Evolutionary conservation across 2,113 vertebrate species (phyloP).

Genomic region (Forbesichthys agassizii): DNA sequence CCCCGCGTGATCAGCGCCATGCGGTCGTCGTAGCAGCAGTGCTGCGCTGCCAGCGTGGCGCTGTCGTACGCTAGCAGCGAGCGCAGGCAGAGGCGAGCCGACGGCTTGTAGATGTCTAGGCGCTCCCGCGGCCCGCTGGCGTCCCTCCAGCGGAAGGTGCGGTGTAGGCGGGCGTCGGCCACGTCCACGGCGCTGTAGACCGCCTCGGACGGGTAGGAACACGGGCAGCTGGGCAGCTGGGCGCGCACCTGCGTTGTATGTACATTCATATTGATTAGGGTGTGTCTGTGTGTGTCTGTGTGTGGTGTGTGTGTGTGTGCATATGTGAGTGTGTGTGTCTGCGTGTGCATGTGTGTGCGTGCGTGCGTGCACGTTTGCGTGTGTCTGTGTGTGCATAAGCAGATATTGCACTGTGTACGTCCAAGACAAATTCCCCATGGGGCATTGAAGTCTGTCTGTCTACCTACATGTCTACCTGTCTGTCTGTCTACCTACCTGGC

Average conservation of each 20-base stretch:
- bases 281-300: too few species aligned
- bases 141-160: constrained; percentile 84
- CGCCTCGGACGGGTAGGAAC: constrained; percentile 82
- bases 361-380: too few species aligned
- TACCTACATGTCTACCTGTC: too few species aligned
- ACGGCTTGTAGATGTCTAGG: constrained; percentile 87
- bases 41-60: constrained; percentile 84
- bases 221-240: constrained; percentile 87
- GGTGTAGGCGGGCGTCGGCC: constrained; percentile 74
- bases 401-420: too few species aligned
- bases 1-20: constrained; percentile 85
- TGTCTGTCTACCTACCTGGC: constrained; percentile 49
- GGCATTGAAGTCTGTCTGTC: too few species aligned
- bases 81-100: constrained; percentile 82
- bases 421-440: too few species aligned
- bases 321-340: too few species aligned
- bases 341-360: too few species aligned
- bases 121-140: constrained; percentile 84
- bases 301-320: too few species aligned
- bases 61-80: constrained; percentile 84
- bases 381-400: too few species aligned
- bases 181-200: constrained; percentile 79
- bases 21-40: constrained; percentile 85
- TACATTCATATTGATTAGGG: too few species aligned
- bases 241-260: constrained; percentile 64